Conservation (phyloP, 2,888 invertebrate genomes). For the Drosophila testacea region DNA sequence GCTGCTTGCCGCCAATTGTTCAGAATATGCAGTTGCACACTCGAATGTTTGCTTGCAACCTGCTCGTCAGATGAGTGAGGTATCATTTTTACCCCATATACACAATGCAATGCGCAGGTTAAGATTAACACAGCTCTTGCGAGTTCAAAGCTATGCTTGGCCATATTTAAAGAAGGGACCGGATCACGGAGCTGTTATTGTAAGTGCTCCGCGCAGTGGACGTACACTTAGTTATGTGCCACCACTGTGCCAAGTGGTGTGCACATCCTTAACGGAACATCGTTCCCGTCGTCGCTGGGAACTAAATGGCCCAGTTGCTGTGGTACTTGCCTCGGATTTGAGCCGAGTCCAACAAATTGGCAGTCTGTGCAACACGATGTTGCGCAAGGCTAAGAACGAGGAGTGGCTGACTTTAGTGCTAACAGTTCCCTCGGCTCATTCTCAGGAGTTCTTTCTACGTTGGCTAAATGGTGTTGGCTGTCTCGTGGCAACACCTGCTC, state of each 20-base stretch:
- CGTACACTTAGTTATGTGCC: slow-evolving; percentile 61
- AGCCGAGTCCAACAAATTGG: slow-evolving; percentile 38
- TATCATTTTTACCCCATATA: slow-evolving; percentile 46
- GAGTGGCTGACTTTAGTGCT: slow-evolving; percentile 31
- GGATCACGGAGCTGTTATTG: slow-evolving; percentile 51
- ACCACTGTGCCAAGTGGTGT: slow-evolving; percentile 50
- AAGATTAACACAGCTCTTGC: slow-evolving; percentile 39
- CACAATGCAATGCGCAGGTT: slow-evolving; percentile 36
- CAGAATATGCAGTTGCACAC: slow-evolving; percentile 58
- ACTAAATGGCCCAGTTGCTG: slow-evolving; percentile 37
- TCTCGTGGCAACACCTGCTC: slow-evolving; percentile 56
- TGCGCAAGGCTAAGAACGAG: slow-evolving; percentile 31
- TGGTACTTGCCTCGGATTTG: slow-evolving; percentile 52
- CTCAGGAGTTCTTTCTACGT: slow-evolving; percentile 32
- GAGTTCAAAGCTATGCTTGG: slow-evolving; percentile 71
- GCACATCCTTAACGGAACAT: slow-evolving; percentile 7
- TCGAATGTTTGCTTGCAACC: slow-evolving; percentile 30
- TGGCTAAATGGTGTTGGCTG: slow-evolving; percentile 62
- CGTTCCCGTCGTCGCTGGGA: background rate
- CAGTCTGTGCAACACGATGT: slow-evolving; percentile 35
- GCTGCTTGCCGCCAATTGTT: slow-evolving; percentile 50
- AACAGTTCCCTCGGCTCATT: slow-evolving; percentile 41
- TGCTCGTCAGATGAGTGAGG: slow-evolving; percentile 39
- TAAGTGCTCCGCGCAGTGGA: slow-evolving; percentile 63
- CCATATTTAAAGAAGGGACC: slow-evolving; percentile 36